Evolutionary conservation across 1,140 invertebrate species (phyloP).

Genomic region (Ooceraea biroi): DNA sequence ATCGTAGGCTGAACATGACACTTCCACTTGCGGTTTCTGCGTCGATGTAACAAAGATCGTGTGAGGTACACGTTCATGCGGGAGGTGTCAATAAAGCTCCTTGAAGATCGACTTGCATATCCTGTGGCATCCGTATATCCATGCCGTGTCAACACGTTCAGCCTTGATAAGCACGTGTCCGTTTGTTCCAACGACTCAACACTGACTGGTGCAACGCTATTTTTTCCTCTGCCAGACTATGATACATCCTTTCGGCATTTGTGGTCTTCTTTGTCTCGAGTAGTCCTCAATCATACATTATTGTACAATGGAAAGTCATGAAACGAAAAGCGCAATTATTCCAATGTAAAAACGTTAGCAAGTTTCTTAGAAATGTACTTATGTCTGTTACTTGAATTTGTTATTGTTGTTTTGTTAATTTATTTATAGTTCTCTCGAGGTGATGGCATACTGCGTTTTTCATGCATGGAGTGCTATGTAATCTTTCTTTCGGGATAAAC

Average conservation of each 20-base stretch:
- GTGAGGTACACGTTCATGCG: neutral
- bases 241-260: neutral
- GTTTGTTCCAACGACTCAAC: constrained; percentile 33
- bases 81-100: constrained; percentile 23
- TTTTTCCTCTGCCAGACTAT: neutral
- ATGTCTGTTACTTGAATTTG: neutral
- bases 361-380: neutral
- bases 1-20: neutral
- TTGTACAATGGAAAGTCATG: no score
- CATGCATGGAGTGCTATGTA: neutral
- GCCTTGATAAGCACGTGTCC: constrained; percentile 45
- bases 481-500: neutral
- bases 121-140: neutral
- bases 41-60: constrained; percentile 9
- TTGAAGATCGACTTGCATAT: constrained; percentile 23
- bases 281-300: neutral
- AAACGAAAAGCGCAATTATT: neutral
- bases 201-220: neutral
- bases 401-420: neutral
- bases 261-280: neutral
- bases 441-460: neutral
- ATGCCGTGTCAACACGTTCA: constrained; percentile 37
- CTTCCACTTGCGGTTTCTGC: constrained; percentile 21
- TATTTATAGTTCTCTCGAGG: neutral
- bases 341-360: neutral